Percentiles rank a stretch among this genome's conserved stretches.
Evolutionary conservation across 2,888 invertebrate genomes (phyloP).

Genomic region (Digitonthophagus gazella): DNA sequence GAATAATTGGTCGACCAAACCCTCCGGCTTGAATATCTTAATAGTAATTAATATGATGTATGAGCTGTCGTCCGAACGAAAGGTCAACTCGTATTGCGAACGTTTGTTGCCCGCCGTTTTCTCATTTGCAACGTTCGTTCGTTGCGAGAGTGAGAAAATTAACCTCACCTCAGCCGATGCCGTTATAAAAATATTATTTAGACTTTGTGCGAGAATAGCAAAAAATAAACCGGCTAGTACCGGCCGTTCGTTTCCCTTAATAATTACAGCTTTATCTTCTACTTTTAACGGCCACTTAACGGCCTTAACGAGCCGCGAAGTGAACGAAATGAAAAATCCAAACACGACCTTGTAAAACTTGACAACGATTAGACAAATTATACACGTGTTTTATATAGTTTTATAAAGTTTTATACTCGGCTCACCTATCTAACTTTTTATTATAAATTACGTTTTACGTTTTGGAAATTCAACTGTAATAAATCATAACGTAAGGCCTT

Average conservation of each 20-base stretch:
- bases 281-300: constrained; percentile 21
- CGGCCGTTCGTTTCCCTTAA: neutral
- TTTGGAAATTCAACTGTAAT: too few species aligned
- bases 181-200: too few species aligned
- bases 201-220: too few species aligned
- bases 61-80: neutral
- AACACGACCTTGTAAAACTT: constrained; percentile 11
- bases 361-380: constrained; percentile 7
- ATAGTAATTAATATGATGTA: constrained; percentile 5
- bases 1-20: neutral
- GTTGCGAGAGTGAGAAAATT: neutral
- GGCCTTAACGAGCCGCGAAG: constrained; percentile 22
- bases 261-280: constrained; percentile 23
- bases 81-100: neutral
- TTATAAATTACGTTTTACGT: neutral
- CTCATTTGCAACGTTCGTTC: neutral
- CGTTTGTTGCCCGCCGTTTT: neutral
- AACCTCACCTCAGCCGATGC: too few species aligned
- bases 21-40: constrained; percentile 13
- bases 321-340: constrained; percentile 3
- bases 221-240: neutral
- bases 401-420: neutral
- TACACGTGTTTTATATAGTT: constrained; percentile 6
- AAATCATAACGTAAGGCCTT: neutral
- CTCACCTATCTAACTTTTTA: neutral